Conservation (phyloP, 2,888 invertebrate genomes). For the Odontothrips loti region DNA sequence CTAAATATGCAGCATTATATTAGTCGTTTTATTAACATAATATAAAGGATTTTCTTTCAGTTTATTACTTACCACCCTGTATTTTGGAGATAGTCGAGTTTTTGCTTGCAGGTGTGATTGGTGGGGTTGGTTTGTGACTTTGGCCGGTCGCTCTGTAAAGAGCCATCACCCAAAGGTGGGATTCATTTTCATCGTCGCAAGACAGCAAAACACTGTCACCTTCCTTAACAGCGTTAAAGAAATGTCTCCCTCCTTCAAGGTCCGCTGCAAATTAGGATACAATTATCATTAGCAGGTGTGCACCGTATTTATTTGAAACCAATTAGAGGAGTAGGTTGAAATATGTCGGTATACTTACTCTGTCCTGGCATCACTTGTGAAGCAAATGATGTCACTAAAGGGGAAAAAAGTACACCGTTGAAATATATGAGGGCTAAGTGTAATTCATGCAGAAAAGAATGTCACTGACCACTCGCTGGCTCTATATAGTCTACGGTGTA, state of each 20-base stretch:
- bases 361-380: not conserved
- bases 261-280: slow-evolving; percentile 51
- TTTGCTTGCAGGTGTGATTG: slow-evolving; percentile 77
- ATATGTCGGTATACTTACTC: no score
- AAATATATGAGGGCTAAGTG: slow-evolving; percentile 29
- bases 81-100: slow-evolving; percentile 80
- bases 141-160: slow-evolving; percentile 99
- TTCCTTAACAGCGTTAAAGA: slow-evolving; percentile 98
- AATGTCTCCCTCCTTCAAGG: slow-evolving; percentile 87
- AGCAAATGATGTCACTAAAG: slow-evolving; percentile 19
- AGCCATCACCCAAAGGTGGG: slow-evolving; percentile 99
- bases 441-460: not conserved
- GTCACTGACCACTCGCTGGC: slow-evolving; percentile 76
- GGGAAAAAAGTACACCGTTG: slow-evolving; percentile 15
- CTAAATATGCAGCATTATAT: slow-evolving; percentile 47
- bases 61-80: slow-evolving; percentile 69
- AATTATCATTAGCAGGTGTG: not conserved
- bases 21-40: not conserved
- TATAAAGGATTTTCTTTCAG: not conserved
- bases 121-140: slow-evolving; percentile 97
- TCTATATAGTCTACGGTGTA: slow-evolving; percentile 99
- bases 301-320: not conserved
- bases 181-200: slow-evolving; percentile 95
- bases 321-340: not conserved
- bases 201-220: slow-evolving; percentile 96